Evolutionary conservation across 2,113 vertebrate genomes (phyloP).

Genomic region (Ivindomyrus marchei): DNA sequence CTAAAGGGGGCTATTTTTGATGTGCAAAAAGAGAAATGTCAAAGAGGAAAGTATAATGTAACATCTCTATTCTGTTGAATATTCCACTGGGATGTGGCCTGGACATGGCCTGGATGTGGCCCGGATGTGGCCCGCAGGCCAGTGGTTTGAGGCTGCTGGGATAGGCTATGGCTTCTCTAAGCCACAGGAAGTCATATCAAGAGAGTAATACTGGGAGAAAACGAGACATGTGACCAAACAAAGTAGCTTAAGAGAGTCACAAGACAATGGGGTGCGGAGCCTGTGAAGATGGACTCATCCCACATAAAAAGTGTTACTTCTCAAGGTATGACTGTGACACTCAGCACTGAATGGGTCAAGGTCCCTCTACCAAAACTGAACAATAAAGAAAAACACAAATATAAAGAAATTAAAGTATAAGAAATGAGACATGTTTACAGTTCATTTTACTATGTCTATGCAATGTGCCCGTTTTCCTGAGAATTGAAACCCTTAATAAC

Average conservation of each 20-base stretch:
- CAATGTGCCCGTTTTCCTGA: not conserved
- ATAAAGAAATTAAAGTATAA: not conserved
- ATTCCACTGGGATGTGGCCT: not conserved
- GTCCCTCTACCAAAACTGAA: not conserved
- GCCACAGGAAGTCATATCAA: not conserved
- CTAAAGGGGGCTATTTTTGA: not conserved
- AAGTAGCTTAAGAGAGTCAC: not conserved
- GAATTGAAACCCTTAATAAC: constrained; percentile 4
- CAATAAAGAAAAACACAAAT: not conserved
- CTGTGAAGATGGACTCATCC: not conserved
- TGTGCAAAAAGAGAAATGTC: not conserved
- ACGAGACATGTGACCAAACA: not conserved
- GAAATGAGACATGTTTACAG: not conserved
- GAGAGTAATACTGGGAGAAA: not conserved
- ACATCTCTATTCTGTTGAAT: not conserved
- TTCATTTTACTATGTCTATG: constrained; percentile 4
- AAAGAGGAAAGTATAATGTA: not conserved
- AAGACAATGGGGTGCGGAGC: not conserved
- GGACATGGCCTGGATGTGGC: too few relatives aligned
- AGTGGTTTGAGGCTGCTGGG: not conserved
- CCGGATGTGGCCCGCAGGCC: not conserved
- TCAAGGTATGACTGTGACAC: not conserved
- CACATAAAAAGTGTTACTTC: not conserved
- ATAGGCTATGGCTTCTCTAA: not conserved
- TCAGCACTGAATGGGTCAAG: not conserved